Base-by-base conservation (phyloP, 2,797 vertebrate species). In the Monodelphis domestica region DNA sequence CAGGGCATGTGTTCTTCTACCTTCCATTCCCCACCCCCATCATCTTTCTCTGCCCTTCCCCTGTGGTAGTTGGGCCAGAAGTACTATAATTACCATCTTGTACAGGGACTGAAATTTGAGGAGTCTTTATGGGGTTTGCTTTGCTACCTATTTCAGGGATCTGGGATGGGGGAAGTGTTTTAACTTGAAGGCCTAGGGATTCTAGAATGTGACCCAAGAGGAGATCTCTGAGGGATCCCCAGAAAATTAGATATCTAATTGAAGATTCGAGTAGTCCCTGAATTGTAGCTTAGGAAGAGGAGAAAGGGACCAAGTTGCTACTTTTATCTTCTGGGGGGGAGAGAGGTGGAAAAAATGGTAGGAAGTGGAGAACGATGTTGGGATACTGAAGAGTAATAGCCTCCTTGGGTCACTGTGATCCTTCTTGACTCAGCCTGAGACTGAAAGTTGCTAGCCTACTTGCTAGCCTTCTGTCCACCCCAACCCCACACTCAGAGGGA, bases 381-480 rank as follows among this genome's bases (percentile, higher is more conserved):
- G 54, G 21, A 89, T 55, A 70, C 38, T 53, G n/a, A 24, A 51
- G 89, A 70, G 28, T 3, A 17, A 28, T n/a, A n/a, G 12, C 51
- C 51, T 3, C 14, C 38, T 45, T 53, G 33, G 45, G 45, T 3
- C n/a, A 17, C 51, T 15, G 28, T 28, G 78, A 54, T 53, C 89
- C 90, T 84, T 56, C 70, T 55, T 90, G 54, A 54, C 78, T 94
- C 70, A 26, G 91, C 89, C 91, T 56, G 5, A 30, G 26, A 24
- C 21, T 6, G 1, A 78, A 78, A 45, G 17, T 45, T 45, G 6
- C 26, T 45, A 78, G 38, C 38, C 9, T 78, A 26, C 7, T 45
- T 11, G 1, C 21, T 24, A 78, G n/a, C 17, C 38, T 45, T 78
- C 7, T 78, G 63, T 17, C 24, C 17, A 17, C 21, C 70, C 38